Evolutionary conservation across 1,140 invertebrate species (phyloP), one percentile per base, ranked within the genome.

Genomic region (Onthophagus taurus): DNA sequence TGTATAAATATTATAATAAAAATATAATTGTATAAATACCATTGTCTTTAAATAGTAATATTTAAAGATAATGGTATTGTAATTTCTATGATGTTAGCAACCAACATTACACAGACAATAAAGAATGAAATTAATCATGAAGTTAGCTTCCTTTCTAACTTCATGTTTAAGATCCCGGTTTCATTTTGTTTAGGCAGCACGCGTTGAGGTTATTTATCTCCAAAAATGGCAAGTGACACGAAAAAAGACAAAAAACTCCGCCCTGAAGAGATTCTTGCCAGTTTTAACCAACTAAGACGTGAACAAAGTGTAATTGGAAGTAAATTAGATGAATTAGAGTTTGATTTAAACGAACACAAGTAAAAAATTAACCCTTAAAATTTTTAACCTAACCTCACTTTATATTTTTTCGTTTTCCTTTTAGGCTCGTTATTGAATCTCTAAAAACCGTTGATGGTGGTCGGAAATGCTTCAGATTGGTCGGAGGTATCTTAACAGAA

Each of bases 281-380:
- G 81, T 35, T 96, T 96, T 68, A 88, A 96, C 68, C 71, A 75
- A 41, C 68, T 96, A 38, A 72, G 91, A 48, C 80, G 77, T 54
- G 91, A 96, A 61, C 93, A 97, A 68, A 71, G 89, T 53, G 75
- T 76, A 48, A 67, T 94, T 53, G 83, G 82, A 11, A 80, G 74
- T 47, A 96, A 94, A 75, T 74, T 95, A 44, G 81, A 85, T 3
- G 91, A 96, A 72, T 71, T 96, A 53, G 89, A 96, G 72, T 76
- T 84, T 69, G 92, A 96, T 62, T 71, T 93, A 30, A 92, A 89
- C 61, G 92, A 96, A 70, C 91, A 96, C 69, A 93, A 90, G 91
- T 95, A 77, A 77, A 77, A 41, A 41, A 18, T 29, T 41, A 2
- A 9, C 20, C 20, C 13, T 30, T 30, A 17, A 9, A 42, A 8